Conservation (phyloP, 64 coral and sea anemone species). For the Montipora foliosa region DNA sequence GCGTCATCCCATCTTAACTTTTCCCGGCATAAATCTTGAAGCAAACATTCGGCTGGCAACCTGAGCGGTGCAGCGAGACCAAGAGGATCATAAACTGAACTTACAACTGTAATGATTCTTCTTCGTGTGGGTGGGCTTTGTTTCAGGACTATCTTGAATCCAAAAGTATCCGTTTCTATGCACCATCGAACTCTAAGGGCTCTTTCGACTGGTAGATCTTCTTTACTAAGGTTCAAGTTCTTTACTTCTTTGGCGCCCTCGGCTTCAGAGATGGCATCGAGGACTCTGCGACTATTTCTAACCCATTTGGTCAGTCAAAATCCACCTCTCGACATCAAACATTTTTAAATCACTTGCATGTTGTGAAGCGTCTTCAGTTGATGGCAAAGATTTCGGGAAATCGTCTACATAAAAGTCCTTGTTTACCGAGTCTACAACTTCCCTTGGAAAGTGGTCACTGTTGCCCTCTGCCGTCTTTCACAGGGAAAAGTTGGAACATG, state of each 20-base stretch:
- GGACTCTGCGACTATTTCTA: not conserved
- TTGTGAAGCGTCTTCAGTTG: not conserved
- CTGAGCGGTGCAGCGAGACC: not conserved
- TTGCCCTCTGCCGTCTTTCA: too few species aligned
- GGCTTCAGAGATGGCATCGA: not conserved
- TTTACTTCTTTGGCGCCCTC: not conserved
- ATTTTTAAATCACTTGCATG: not conserved
- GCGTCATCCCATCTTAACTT: not conserved
- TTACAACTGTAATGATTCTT: not conserved
- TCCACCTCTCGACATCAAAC: not conserved
- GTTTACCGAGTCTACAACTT: too few species aligned
- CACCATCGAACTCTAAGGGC: not conserved
- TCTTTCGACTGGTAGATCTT: constrained; percentile 1
- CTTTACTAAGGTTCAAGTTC: not conserved
- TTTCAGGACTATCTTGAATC: not conserved
- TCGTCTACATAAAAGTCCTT: not conserved
- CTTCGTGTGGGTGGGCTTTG: not conserved
- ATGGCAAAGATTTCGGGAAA: not conserved
- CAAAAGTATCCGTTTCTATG: not conserved
- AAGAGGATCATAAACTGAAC: not conserved
- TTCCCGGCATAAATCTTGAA: not conserved
- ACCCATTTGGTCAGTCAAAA: constrained; percentile 27
- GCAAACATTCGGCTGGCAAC: not conserved
- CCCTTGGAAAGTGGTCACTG: too few species aligned
- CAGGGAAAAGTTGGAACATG: too few species aligned